Conservation (phyloP, 2,797 vertebrate species). For the Melopsittacus undulatus region DNA sequence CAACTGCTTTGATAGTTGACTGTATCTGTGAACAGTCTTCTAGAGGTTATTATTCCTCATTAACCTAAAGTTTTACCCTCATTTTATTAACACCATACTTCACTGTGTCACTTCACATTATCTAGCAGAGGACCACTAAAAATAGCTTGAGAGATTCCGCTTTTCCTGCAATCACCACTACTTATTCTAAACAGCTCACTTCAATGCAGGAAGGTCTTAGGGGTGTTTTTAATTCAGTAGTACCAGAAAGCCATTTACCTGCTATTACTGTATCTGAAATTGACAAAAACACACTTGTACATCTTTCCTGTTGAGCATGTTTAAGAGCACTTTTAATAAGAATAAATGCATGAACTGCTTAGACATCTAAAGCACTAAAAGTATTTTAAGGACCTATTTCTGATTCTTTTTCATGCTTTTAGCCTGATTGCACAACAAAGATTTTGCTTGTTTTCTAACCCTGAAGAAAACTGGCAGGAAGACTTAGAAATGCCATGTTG, state of each 20-base stretch:
- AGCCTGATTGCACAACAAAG: not conserved
- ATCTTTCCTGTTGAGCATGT: not conserved
- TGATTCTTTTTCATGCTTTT: not conserved
- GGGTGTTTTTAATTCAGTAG: not conserved
- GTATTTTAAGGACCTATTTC: not conserved
- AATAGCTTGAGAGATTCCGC: not conserved
- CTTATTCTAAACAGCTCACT: not conserved
- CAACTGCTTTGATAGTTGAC: not conserved
- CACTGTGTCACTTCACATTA: not conserved
- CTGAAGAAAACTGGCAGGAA: not conserved
- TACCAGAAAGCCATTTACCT: not conserved
- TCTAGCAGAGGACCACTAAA: not conserved
- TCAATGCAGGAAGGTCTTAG: not conserved
- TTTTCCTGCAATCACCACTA: not conserved
- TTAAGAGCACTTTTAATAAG: not conserved
- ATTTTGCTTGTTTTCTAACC: not conserved
- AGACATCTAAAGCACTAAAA: not conserved
- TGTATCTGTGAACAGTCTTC: not conserved
- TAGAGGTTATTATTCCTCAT: not conserved
- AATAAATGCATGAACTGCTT: not conserved
- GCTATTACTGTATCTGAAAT: not conserved
- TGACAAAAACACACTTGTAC: not conserved
- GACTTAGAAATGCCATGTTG: not conserved
- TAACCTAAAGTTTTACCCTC: not conserved
- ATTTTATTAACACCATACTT: not conserved